Percentiles rank a stretch among this genome's conserved stretches.
phyloP scores from a whole-genome alignment of 2,797 vertebrate genomes.

The Dendrocincla tyrannina region DNA sequence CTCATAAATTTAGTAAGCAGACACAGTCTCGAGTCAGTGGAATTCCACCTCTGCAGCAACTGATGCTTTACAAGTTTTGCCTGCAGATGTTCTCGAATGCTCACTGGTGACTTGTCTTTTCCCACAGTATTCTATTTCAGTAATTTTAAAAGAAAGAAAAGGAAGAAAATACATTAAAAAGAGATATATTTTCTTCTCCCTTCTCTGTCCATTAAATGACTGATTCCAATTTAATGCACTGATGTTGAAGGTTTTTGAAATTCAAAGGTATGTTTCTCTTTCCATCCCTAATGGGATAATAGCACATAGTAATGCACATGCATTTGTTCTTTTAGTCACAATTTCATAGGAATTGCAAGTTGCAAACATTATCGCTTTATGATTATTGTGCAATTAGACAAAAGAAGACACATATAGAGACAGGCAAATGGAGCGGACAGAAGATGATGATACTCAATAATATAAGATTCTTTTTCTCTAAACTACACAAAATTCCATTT shows the following conservation, averaged over 20 bases:
- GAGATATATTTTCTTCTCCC: not conserved
- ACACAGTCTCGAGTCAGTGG: not conserved
- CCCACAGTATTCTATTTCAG: constrained; percentile 5
- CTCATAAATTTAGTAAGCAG: not conserved
- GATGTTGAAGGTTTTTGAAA: constrained; percentile 64
- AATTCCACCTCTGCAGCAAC: not conserved
- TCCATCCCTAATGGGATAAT: constrained; percentile 63
- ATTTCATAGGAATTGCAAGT: constrained; percentile 51
- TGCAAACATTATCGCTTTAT: constrained; percentile 55
- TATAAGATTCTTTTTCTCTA: not conserved
- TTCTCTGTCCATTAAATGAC: constrained; percentile 46
- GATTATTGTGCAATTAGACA: constrained; percentile 55
- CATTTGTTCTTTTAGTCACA: constrained; percentile 63
- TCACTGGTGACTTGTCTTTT: not conserved
- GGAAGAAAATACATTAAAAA: not conserved
- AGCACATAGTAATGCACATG: constrained; percentile 63
- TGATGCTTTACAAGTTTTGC: not conserved
- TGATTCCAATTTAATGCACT: constrained; percentile 52
- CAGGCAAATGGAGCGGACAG: constrained; percentile 10
- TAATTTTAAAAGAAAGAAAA: constrained; percentile 9
- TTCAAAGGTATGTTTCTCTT: constrained; percentile 65
- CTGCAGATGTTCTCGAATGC: not conserved
- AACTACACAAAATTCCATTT: not conserved
- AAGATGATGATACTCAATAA: constrained; percentile 5
- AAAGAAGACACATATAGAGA: constrained; percentile 15